Evolutionary conservation across 2,113 vertebrate genomes (phyloP).

Genomic region (Actenoides lindsayi): DNA sequence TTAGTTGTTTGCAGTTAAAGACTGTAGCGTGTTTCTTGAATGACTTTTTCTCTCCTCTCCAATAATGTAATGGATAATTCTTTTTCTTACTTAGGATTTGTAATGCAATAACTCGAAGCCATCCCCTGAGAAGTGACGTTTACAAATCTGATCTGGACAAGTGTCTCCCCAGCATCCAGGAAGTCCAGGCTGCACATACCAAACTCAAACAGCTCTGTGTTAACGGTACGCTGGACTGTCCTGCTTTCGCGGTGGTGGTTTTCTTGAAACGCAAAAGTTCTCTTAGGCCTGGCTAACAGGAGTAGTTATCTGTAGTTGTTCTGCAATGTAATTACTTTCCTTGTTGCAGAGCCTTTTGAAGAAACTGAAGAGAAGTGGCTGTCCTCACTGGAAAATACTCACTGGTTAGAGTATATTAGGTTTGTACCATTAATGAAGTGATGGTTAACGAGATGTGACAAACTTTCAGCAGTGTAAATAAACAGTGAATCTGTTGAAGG

Average conservation of each 20-base stretch:
- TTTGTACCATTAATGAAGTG: conserved; percentile 48
- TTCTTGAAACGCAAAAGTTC: not conserved
- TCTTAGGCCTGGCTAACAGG: not conserved
- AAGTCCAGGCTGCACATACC: conserved; percentile 87
- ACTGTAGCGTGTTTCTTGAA: not conserved
- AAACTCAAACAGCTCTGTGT: conserved; percentile 92
- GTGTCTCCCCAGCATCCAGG: conserved; percentile 87
- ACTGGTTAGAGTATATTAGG: conserved; percentile 94
- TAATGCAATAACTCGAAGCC: conserved; percentile 91
- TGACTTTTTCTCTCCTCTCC: not conserved
- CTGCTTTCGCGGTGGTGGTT: not conserved
- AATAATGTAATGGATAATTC: not conserved
- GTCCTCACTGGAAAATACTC: conserved; percentile 89
- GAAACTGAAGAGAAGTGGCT: conserved; percentile 96
- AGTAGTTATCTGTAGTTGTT: not conserved
- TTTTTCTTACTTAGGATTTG: conserved; percentile 80
- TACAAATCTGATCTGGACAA: conserved; percentile 89
- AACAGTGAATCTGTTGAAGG: not conserved
- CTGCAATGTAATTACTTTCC: not conserved
- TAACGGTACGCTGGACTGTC: conserved; percentile 79
- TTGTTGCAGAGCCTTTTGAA: conserved; percentile 86
- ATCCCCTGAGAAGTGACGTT: conserved; percentile 89
- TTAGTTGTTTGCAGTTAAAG: not conserved
- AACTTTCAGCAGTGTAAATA: not conserved
- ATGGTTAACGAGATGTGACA: not conserved